phyloP scores from a whole-genome alignment of 2,113 vertebrate species.

The rabbit (Oryctolagus cuniculus) region DNA sequence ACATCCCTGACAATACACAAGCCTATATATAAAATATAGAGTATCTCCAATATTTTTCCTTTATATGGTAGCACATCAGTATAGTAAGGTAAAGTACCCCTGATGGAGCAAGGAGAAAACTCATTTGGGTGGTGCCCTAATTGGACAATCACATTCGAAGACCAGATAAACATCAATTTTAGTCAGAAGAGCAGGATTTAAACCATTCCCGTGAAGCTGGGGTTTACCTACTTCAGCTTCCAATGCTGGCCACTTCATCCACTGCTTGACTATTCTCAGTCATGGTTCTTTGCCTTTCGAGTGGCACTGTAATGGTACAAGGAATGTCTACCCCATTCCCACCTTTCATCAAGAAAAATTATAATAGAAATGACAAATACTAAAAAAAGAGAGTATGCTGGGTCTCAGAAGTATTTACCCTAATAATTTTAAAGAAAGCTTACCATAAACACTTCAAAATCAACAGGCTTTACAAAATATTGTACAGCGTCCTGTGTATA shows the following conservation, averaged over 20 bases:
- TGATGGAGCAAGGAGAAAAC: conserved; percentile 63
- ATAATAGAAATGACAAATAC: conserved; percentile 76
- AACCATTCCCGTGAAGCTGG: conserved; percentile 69
- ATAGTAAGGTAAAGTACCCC: conserved; percentile 63
- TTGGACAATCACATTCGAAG: conserved; percentile 51
- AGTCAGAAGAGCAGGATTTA: conserved; percentile 65
- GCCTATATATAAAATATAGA: conserved; percentile 84
- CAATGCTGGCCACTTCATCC: conserved; percentile 12
- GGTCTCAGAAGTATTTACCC: conserved; percentile 79
- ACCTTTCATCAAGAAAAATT: conserved; percentile 78
- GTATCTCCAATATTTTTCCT: conserved; percentile 82
- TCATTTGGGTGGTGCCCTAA: conserved; percentile 67
- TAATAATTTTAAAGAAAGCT: conserved; percentile 71
- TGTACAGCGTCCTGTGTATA: conserved; percentile 64
- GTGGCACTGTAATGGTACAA: conserved; percentile 73
- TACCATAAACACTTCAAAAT: conserved; percentile 80
- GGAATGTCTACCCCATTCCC: conserved; percentile 74
- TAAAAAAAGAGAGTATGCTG: conserved; percentile 70
- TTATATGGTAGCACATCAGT: conserved; percentile 68
- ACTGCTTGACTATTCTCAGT: conserved; percentile 48
- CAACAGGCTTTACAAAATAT: conserved; percentile 81
- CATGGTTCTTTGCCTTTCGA: background rate
- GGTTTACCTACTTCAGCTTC: conserved; percentile 30
- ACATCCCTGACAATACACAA: conserved; percentile 81
- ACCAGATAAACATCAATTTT: conserved; percentile 66